A percentile compares a stretch with the other conserved stretches of the same genome.
These are phyloP conservation scores for Andrena bucephala DNA, from an alignment of 2,888 invertebrate genomes.

Conservation along the genomic window DNA sequence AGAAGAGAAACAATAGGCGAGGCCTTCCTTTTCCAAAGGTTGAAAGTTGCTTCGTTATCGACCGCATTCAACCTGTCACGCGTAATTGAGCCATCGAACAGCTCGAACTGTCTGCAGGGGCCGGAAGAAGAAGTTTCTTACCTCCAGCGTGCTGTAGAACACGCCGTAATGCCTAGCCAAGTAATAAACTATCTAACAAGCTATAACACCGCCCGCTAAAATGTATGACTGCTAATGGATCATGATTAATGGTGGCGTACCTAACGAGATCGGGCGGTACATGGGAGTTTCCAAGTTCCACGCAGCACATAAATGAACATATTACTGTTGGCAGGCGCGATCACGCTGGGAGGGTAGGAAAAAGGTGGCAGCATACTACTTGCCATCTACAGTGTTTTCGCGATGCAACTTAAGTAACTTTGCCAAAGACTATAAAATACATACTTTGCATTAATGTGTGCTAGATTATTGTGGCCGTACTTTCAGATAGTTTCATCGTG, in stretches of 20 bases:
- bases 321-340: background rate
- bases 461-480: too few relatives aligned
- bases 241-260: conserved; percentile 50
- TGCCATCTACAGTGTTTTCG: too few relatives aligned
- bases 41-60: conserved; percentile 29
- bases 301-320: conserved; percentile 3
- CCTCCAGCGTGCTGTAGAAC: background rate
- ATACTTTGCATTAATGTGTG: too few relatives aligned
- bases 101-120: background rate
- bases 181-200: conserved; percentile 55
- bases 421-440: too few relatives aligned
- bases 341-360: background rate
- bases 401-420: too few relatives aligned
- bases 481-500: too few relatives aligned
- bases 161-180: background rate
- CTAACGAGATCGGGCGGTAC: conserved; percentile 51
- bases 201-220: conserved; percentile 39
- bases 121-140: conserved; percentile 26
- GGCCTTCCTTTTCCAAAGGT: background rate
- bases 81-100: conserved; percentile 20
- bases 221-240: conserved; percentile 52
- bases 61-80: conserved; percentile 10
- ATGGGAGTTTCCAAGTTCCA: conserved; percentile 42
- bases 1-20: background rate
- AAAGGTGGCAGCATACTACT: background rate